These are phyloP conservation scores for Sebastes taczanowskii DNA, from an alignment of 2,797 vertebrate genomes.

Conservation along the genomic window DNA sequence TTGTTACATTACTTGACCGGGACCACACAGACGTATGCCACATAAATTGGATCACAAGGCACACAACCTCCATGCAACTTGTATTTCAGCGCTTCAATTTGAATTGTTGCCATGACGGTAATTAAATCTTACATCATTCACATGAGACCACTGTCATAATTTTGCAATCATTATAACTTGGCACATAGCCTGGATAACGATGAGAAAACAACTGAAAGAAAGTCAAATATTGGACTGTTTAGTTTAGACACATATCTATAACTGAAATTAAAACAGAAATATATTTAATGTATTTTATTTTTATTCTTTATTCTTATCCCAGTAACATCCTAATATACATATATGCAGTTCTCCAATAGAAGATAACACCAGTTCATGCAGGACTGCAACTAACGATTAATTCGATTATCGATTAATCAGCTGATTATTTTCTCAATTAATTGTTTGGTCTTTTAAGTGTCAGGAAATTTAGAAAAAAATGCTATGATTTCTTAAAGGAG, in stretches of 20 bases:
- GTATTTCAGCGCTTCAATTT: neutral
- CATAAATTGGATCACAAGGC: neutral
- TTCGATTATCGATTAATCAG: too few relatives aligned
- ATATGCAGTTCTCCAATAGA: neutral
- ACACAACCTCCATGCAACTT: neutral
- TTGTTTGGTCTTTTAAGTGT: neutral
- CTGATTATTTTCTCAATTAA: neutral
- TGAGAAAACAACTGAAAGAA: neutral
- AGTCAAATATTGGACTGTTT: constrained; percentile 8
- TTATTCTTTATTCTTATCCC: too few relatives aligned
- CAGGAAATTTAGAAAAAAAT: neutral
- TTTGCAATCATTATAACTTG: neutral
- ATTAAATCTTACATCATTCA: constrained; percentile 33
- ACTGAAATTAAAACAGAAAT: neutral
- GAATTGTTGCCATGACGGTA: constrained; percentile 10
- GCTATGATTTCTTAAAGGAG: neutral
- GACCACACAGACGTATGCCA: neutral
- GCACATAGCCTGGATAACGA: neutral
- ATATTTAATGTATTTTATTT: neutral
- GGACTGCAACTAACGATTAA: too few relatives aligned
- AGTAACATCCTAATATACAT: neutral
- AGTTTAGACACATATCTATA: neutral
- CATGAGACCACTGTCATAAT: constrained; percentile 1
- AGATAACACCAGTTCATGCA: neutral
- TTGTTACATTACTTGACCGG: neutral